A percentile compares a stretch with the other conserved stretches of the same genome.
phyloP scores from a whole-genome alignment of 2,797 vertebrate genomes.

The Trachurus trachurus region DNA sequence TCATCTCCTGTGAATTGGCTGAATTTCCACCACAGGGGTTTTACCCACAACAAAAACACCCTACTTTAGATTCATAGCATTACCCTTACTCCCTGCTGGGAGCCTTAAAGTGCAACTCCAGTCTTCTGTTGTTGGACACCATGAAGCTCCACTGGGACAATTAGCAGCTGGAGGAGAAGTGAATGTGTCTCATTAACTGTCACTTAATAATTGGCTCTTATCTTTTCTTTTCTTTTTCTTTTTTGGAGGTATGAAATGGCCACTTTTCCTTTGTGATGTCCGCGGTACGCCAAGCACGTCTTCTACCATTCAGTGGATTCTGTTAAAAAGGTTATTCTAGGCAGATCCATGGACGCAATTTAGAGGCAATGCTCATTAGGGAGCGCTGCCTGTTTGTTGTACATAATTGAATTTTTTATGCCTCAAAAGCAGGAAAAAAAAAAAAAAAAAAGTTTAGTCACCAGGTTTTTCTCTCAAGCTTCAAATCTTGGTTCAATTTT shows the following conservation, averaged over 20 bases:
- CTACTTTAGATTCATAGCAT: slow-evolving; percentile 22
- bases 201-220: slow-evolving; percentile 61
- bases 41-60: neutral
- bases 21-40: neutral
- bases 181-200: slow-evolving; percentile 60
- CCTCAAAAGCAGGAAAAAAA: slow-evolving; percentile 15
- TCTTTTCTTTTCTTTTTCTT: slow-evolving; percentile 33
- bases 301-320: slow-evolving; percentile 36
- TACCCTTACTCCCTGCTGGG: slow-evolving; percentile 19
- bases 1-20: neutral
- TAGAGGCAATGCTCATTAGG: slow-evolving; percentile 38
- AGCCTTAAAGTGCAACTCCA: slow-evolving; percentile 12
- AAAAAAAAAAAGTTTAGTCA: slow-evolving; percentile 1
- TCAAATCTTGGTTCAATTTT: neutral
- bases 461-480: slow-evolving; percentile 25
- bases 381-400: slow-evolving; percentile 52
- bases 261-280: slow-evolving; percentile 27
- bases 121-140: slow-evolving; percentile 21
- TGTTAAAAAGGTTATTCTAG: slow-evolving; percentile 40
- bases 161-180: slow-evolving; percentile 42
- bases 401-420: slow-evolving; percentile 42
- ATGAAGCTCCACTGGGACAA: slow-evolving; percentile 33
- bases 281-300: neutral
- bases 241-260: slow-evolving; percentile 54
- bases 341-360: slow-evolving; percentile 36